Base-by-base conservation (phyloP, 2,797 vertebrate species). In the Melanotaenia nigrans region DNA sequence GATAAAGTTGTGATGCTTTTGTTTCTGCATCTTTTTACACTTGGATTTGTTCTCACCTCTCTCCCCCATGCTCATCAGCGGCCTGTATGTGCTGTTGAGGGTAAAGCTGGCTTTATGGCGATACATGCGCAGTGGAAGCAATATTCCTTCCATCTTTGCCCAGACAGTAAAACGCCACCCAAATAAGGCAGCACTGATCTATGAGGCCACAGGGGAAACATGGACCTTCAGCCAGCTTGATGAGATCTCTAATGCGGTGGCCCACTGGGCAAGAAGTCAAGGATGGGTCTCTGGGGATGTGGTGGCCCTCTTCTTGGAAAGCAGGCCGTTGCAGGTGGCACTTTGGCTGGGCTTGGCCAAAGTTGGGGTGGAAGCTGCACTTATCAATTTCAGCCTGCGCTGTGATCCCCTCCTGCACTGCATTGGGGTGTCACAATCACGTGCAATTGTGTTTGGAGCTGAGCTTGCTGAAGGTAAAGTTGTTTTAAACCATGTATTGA, bases 271-370 rank as follows among this genome's bases (percentile, higher is more conserved):
- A 1, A 79, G 70, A 63, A 85, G 73, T 82, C 93, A 95, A 56
- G 97, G 96, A 24, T 96, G 95, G 78, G 74, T 49, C 0, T 72
- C 90, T 0, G 97, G 97, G 0, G 96, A 97, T 3, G 96, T 97
- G 74, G 93, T 97, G 11, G 96, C 97, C 0, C 54, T 98, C 61
- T 96, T 96, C 82, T 95, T 97, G 95, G 97, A 97, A 79, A 96
- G 96, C 77, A 92, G 95, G 14, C 97, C 96, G 0, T 88, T 97
- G 47, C 96, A 96, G 3, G 96, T 98, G 47, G 96, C 95, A 0
- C 93, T 97, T 14, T 97, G 96, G 97, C 87, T 97, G 24, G 97
- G 97, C n/a, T 85, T 97, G 81, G 96, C 97, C 1, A 97, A 97
- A 82, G 88, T 95, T 0, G 96, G 97, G 0, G 87, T 97, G 10